Evolutionary conservation across 1,140 invertebrate species (phyloP), one percentile per base, ranked within the genome.

Genomic region (Pachypeltis micranthus): DNA sequence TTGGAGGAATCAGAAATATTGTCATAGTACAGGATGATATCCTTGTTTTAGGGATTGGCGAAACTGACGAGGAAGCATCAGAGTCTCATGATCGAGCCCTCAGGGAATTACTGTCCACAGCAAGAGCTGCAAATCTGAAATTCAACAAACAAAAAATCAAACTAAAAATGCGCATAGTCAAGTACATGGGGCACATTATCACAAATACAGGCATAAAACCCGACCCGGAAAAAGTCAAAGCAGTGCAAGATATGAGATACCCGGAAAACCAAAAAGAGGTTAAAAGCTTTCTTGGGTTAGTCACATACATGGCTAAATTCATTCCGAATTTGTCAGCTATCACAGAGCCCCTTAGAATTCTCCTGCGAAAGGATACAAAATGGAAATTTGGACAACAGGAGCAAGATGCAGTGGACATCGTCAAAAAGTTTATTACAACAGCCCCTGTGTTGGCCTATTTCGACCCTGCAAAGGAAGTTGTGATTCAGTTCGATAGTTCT

Each of bases 401-500:
- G 60, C 29, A 31, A 12, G 59, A 39, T 10, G 31, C 31, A 7
- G 31, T 39, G 7, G 31, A 39, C 31, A 10, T 16, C 7, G 31
- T 39, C 31, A 39, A 39, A 16, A 39, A 39, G 31, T 19, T 63
- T n/a, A 64, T 70, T 3, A 39, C 64, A 10, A 63, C 60, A 27
- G 34, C 67, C 27, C 65, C 68, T n/a, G 62, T 67, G 34, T 61
- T 72, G 28, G 56, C 39, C 39, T 66, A 62, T 57, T 72, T 70
- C 68, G 66, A 73, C 65, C 16, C 23, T 26, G 63, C 54, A 0
- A 68, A 69, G 31, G 39, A 67, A 59, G 59, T 71, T 26, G 39
- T 63, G n/a, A 63, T 74, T 25, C 68, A 71, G 47, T 62, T 65
- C 34, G 72, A 74, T 68, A 70, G 71, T 4, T 72, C 68, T 1